Percentiles rank a stretch among this genome's conserved stretches.
Evolutionary conservation across 2,888 invertebrate species (phyloP).

Genomic region (Dusona sp.): DNA sequence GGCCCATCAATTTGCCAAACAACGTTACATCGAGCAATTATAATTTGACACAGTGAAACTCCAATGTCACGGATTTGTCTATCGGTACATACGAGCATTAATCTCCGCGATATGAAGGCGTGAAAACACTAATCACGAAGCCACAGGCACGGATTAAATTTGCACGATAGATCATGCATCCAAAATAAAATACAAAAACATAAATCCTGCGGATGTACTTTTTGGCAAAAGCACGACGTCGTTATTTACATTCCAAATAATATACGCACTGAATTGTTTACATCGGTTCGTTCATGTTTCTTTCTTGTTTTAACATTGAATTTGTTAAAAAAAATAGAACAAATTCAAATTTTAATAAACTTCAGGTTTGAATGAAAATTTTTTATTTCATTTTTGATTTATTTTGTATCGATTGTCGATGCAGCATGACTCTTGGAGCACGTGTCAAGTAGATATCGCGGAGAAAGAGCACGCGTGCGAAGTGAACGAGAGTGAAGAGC

Average conservation of each 20-base stretch:
- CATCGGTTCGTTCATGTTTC: neutral
- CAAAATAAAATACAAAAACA: constrained; percentile 3
- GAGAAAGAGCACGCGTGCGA: constrained; percentile 63
- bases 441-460: constrained; percentile 62
- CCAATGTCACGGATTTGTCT: constrained; percentile 40
- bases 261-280: neutral
- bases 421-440: constrained; percentile 39
- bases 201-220: neutral
- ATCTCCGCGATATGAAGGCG: constrained; percentile 49
- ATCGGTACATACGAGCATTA: constrained; percentile 50
- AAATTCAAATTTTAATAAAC: neutral
- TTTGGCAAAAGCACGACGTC: neutral
- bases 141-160: constrained; percentile 13
- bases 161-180: constrained; percentile 5
- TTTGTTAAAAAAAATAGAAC: neutral
- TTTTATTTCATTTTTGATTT: constrained; percentile 3
- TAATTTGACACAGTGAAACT: constrained; percentile 14
- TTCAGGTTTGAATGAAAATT: neutral
- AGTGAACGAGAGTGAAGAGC: constrained; percentile 64
- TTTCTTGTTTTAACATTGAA: neutral
- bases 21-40: constrained; percentile 17
- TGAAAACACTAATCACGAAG: constrained; percentile 48
- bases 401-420: neutral
- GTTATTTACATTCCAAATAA: neutral
- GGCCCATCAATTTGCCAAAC: constrained; percentile 22